Evolutionary conservation across 2,888 invertebrate species (phyloP).

Genomic region (Machimus rusticus): DNA sequence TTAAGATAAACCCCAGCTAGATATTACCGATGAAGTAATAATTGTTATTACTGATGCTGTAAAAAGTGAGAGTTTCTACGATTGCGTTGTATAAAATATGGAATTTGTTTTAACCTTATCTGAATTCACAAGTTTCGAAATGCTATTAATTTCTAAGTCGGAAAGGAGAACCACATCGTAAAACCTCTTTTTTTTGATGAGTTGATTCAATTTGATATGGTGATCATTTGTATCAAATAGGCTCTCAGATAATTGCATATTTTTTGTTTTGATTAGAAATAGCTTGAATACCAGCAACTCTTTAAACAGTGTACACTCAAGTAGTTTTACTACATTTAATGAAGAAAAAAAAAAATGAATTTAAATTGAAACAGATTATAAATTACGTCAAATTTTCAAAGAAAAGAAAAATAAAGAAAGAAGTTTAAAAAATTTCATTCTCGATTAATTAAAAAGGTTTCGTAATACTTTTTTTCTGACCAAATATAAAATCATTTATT

Average conservation of each 20-base stretch:
- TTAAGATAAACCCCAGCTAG: background rate
- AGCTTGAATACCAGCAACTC: too few relatives aligned
- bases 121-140: background rate
- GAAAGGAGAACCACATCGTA: background rate
- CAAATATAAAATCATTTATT: too few relatives aligned
- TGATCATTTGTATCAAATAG: background rate
- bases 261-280: background rate
- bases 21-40: background rate
- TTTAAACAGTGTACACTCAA: background rate
- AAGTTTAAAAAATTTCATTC: too few relatives aligned
- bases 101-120: background rate
- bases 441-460: too few relatives aligned
- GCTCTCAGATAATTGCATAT: too few relatives aligned
- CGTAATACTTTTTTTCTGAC: too few relatives aligned
- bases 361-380: too few relatives aligned
- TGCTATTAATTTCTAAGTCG: background rate
- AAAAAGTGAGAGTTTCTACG: background rate
- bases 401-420: too few relatives aligned
- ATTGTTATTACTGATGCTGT: background rate
- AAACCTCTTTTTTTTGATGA: background rate
- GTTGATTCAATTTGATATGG: background rate
- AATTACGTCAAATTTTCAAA: too few relatives aligned
- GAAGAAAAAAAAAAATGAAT: too few relatives aligned
- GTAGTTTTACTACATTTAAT: background rate
- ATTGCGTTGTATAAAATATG: background rate